Base-by-base conservation (phyloP, 1,140 invertebrate genomes). In the Cherax quadricarinatus region DNA sequence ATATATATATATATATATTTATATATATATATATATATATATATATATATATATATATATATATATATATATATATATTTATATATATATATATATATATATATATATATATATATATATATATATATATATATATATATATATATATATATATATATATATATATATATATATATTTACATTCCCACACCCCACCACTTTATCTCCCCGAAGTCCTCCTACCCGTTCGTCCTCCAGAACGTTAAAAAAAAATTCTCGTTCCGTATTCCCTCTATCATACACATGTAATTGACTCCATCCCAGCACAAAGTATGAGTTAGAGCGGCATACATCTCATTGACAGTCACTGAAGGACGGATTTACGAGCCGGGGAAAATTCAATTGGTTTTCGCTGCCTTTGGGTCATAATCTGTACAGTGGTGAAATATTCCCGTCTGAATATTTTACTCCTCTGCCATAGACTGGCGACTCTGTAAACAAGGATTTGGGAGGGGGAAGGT, bases 261-360 rank as follows among this genome's bases (percentile, higher is more conserved):
- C 30, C 30, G 30, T 41, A 41, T 41, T 16, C 62, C 18, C 14
- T 16, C 14, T 5, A 14, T 14, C 10, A 66, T 66, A 49, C 83
- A 41, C 60, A 85, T 70, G 60, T 85, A 85, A 85, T 48, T 85
- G 60, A 70, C 83, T 70, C 83, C 24, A 62, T 24, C 83, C 30
- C 60, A 53, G 30, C 83, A 66, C 66, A 85, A 70, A 48, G 82
- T 84, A 30, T 84, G 82, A 84, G 24, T 85, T 85, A 70, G 60
- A 14, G 48, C 83, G 14, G 60, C 9, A 70, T 48, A 70, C 5
- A 85, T 85, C 83, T 85, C 83, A 85, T 85, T 70, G 83, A 85
- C 83, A 85, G 83, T 85, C 83, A 85, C 70, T 85, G 83, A 85
- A 30, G 14, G 60, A 48, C 48, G 60, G 83, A 85, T 70, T 85